Evolutionary conservation across 2,113 vertebrate species (phyloP).

Genomic region (Thymallus thymallus): DNA sequence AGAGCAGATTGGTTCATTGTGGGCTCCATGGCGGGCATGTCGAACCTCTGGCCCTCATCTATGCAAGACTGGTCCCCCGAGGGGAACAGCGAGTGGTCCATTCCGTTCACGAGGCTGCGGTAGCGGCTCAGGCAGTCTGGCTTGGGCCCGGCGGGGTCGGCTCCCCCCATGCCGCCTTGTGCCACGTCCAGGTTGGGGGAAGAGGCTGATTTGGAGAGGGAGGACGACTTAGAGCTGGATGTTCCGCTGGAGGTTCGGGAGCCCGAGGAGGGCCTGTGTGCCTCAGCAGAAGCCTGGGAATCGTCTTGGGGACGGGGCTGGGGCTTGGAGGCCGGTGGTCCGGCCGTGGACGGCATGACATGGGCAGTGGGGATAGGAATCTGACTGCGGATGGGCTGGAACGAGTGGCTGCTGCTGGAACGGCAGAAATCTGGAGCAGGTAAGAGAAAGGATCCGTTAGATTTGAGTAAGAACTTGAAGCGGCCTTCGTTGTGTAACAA

Average conservation of each 20-base stretch:
- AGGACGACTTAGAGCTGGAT: slow-evolving; percentile 60
- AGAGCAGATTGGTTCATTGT: slow-evolving; percentile 88
- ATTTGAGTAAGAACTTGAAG: too few species aligned
- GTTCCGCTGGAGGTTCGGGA: slow-evolving; percentile 66
- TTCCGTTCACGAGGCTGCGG: slow-evolving; percentile 76
- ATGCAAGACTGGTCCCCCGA: slow-evolving; percentile 72
- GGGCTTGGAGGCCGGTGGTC: slow-evolving; percentile 77
- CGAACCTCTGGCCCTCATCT: slow-evolving; percentile 84
- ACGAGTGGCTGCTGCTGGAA: slow-evolving; percentile 83
- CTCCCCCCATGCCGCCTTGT: slow-evolving; percentile 33
- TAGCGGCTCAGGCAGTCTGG: slow-evolving; percentile 77
- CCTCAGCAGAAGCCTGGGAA: slow-evolving; percentile 44
- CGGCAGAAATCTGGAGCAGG: slow-evolving; percentile 72
- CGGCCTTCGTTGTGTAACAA: too few species aligned
- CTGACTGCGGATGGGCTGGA: slow-evolving; percentile 92
- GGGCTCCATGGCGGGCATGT: slow-evolving; percentile 82
- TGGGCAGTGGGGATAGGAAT: slow-evolving; percentile 94
- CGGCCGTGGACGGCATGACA: slow-evolving; percentile 95
- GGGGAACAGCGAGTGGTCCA: slow-evolving; percentile 80
- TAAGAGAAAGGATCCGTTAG: too few species aligned
- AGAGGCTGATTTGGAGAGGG: slow-evolving; percentile 76
- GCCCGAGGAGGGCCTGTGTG: slow-evolving; percentile 55
- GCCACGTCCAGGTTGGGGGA: slow-evolving; percentile 73
- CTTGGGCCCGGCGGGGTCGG: slow-evolving; percentile 42
- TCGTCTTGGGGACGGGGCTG: slow-evolving; percentile 62